A percentile compares a stretch with the other conserved stretches of the same genome.
phyloP scores from a whole-genome alignment of 2,113 vertebrate genomes.

The Elephantulus edwardii region DNA sequence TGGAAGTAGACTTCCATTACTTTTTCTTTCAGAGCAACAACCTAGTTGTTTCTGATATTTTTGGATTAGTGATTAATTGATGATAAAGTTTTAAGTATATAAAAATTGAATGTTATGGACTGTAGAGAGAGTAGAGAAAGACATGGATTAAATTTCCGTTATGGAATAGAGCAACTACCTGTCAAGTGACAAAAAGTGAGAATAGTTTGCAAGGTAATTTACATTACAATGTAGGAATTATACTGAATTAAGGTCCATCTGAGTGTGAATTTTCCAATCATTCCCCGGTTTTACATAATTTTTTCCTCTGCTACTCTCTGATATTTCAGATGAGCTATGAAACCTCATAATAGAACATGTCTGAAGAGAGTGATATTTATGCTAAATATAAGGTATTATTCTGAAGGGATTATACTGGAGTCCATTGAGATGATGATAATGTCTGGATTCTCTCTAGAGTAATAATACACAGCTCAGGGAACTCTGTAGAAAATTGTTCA shows the following conservation, averaged over 20 bases:
- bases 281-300: conserved; percentile 32
- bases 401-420: background rate
- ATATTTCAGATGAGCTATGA: conserved; percentile 26
- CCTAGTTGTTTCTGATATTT: background rate
- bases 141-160: background rate
- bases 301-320: background rate
- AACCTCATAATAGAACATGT: background rate
- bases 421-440: background rate
- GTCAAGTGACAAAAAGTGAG: background rate
- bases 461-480: too few relatives aligned
- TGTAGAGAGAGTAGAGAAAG: background rate
- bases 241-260: background rate
- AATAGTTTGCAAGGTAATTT: conserved; percentile 33
- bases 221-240: conserved; percentile 12
- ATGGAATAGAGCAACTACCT: conserved; percentile 18
- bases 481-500: background rate
- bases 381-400: background rate
- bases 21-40: too few relatives aligned
- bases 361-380: conserved; percentile 20
- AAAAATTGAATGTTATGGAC: background rate
- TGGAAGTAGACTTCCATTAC: too few relatives aligned
- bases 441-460: background rate
- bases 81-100: background rate
- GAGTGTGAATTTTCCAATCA: conserved; percentile 34
- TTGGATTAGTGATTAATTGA: conserved; percentile 4